Conservation (phyloP, 2,888 invertebrate genomes). For the Erannis defoliaria region DNA sequence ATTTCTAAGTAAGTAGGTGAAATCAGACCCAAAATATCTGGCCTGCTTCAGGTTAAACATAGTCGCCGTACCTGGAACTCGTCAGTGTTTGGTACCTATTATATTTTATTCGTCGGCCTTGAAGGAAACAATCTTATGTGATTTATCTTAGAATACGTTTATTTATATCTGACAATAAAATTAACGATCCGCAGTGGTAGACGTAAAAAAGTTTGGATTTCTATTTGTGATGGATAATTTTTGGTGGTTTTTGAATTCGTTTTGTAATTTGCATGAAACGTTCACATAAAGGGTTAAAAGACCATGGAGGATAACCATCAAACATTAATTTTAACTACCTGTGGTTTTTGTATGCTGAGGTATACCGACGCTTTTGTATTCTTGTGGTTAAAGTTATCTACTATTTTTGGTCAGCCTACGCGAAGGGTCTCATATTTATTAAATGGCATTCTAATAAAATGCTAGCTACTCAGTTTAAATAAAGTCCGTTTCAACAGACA, state of each 20-base stretch:
- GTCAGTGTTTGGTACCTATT: conserved; percentile 50
- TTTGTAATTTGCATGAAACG: conserved; percentile 46
- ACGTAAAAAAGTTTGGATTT: conserved; percentile 55
- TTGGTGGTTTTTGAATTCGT: conserved; percentile 44
- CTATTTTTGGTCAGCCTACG: background rate
- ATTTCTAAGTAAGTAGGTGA: too few species aligned
- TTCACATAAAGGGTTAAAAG: conserved; percentile 42
- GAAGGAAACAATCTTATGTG: conserved; percentile 50
- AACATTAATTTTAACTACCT: conserved; percentile 49
- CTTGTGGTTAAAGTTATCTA: conserved; percentile 18
- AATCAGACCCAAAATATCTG: conserved; percentile 5
- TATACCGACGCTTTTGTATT: conserved; percentile 37
- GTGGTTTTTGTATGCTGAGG: conserved; percentile 45
- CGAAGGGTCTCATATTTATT: background rate
- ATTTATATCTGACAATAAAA: conserved; percentile 64
- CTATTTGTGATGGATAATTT: conserved; percentile 50
- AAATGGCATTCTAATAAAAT: background rate
- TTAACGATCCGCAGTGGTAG: conserved; percentile 57
- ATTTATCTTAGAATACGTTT: conserved; percentile 61
- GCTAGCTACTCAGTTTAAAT: too few species aligned
- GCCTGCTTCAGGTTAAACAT: conserved; percentile 39
- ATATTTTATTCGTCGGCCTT: conserved; percentile 53
- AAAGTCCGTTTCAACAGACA: too few species aligned
- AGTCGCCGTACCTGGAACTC: conserved; percentile 47
- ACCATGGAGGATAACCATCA: conserved; percentile 41